These are phyloP conservation scores for Pipa parva DNA, from an alignment of 2,113 vertebrate species.

Conservation along the genomic window DNA sequence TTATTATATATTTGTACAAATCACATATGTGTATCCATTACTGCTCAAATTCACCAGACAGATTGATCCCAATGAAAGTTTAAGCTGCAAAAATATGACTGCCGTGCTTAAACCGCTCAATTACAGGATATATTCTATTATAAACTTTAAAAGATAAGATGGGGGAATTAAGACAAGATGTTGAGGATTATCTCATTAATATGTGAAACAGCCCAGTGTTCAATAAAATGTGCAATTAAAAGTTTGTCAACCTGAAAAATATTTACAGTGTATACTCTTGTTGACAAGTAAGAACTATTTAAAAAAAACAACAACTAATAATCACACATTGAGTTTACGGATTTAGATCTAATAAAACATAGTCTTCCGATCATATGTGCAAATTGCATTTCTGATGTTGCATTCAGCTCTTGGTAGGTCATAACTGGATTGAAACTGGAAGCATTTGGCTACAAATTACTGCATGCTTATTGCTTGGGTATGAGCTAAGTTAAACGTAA, in stretches of 20 bases:
- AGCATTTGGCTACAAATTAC: slow-evolving; percentile 78
- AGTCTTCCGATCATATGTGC: slow-evolving; percentile 51
- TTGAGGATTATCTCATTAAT: slow-evolving; percentile 5
- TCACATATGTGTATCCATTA: neutral
- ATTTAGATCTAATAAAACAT: slow-evolving; percentile 46
- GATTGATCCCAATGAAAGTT: neutral
- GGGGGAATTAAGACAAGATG: neutral
- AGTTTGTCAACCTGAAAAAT: slow-evolving; percentile 38
- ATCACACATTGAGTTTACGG: slow-evolving; percentile 53
- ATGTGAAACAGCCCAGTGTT: slow-evolving; percentile 56
- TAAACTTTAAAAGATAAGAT: neutral
- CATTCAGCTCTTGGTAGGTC: slow-evolving; percentile 69
- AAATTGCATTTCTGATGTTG: slow-evolving; percentile 61
- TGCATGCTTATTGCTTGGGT: slow-evolving; percentile 97
- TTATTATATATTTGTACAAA: slow-evolving; percentile 19
- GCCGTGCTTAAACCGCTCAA: neutral
- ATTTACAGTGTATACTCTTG: slow-evolving; percentile 22
- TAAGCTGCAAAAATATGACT: neutral
- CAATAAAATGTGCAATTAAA: slow-evolving; percentile 54
- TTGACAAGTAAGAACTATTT: slow-evolving; percentile 7
- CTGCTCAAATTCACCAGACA: neutral
- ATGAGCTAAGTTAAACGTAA: slow-evolving; percentile 68
- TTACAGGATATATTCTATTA: slow-evolving; percentile 2
- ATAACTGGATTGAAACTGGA: slow-evolving; percentile 72
- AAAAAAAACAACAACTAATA: no score